These are phyloP conservation scores for Herminia tarsipennalis DNA, from an alignment of 2,888 invertebrate species.

Conservation along the genomic window DNA sequence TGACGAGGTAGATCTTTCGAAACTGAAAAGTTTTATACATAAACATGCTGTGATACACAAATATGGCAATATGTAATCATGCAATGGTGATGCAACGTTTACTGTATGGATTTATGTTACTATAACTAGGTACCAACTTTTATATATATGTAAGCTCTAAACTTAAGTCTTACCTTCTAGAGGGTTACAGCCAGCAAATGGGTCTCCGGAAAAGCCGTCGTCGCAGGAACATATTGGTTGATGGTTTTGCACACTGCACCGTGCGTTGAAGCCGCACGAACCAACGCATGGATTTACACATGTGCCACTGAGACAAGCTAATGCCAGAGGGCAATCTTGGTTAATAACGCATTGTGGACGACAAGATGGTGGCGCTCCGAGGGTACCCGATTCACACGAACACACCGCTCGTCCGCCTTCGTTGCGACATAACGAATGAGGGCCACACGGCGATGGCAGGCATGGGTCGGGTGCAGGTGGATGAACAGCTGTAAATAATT, in stretches of 20 bases:
- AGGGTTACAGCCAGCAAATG: slow-evolving; percentile 90
- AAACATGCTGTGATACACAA: slow-evolving; percentile 46
- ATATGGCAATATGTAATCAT: slow-evolving; percentile 34
- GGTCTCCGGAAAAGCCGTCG: slow-evolving; percentile 91
- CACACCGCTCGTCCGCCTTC: slow-evolving; percentile 89
- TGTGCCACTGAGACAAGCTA: slow-evolving; percentile 89
- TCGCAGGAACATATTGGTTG: slow-evolving; percentile 91
- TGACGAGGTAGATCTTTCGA: slow-evolving; percentile 87
- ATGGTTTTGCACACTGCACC: slow-evolving; percentile 90
- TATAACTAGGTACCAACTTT: too few relatives aligned
- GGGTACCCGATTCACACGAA: slow-evolving; percentile 89
- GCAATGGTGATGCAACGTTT: slow-evolving; percentile 31
- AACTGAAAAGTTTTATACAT: slow-evolving; percentile 71
- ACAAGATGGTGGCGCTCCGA: slow-evolving; percentile 92
- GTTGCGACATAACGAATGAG: slow-evolving; percentile 87
- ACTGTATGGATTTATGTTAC: too few relatives aligned
- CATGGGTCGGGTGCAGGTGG: slow-evolving; percentile 85
- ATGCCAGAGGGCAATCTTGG: slow-evolving; percentile 90
- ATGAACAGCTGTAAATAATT: slow-evolving; percentile 49
- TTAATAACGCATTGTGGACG: slow-evolving; percentile 92
- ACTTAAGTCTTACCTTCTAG: slow-evolving; percentile 81
- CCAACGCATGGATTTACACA: slow-evolving; percentile 92
- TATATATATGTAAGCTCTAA: background rate
- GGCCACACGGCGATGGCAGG: slow-evolving; percentile 89
- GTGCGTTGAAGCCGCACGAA: slow-evolving; percentile 91